Percentiles rank a stretch among this genome's conserved stretches.
These are phyloP conservation scores for Cyclargus thomasi DNA, from an alignment of 1,140 invertebrate genomes.

Conservation along the genomic window DNA sequence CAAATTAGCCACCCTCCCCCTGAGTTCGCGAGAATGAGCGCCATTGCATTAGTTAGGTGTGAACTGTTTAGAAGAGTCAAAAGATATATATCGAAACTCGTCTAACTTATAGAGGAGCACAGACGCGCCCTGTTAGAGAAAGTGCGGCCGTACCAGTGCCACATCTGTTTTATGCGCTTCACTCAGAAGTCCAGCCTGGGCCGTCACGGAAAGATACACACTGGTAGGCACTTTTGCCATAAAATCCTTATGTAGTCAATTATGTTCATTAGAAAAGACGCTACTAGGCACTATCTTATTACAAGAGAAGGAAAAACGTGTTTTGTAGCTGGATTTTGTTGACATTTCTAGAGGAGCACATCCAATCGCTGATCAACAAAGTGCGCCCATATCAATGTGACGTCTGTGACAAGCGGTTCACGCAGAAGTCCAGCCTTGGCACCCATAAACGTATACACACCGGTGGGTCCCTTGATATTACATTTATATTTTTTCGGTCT, in stretches of 20 bases:
- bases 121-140: constrained; percentile 77
- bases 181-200: constrained; percentile 77
- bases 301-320: constrained; percentile 29
- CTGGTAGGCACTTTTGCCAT: constrained; percentile 74
- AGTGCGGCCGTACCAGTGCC: constrained; percentile 79
- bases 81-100: constrained; percentile 70
- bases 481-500: constrained; percentile 62
- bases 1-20: constrained; percentile 56
- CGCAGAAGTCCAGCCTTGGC: constrained; percentile 86
- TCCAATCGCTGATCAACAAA: constrained; percentile 78
- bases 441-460: constrained; percentile 90
- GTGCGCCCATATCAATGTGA: constrained; percentile 85
- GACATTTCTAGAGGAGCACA: constrained; percentile 76
- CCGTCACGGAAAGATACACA: constrained; percentile 76
- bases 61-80: constrained; percentile 52
- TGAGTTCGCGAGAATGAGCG: constrained; percentile 59
- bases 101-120: constrained; percentile 76
- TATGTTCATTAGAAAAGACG: constrained; percentile 58
- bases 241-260: constrained; percentile 70
- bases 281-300: constrained; percentile 53
- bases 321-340: constrained; percentile 70
- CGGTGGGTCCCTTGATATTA: constrained; percentile 76
- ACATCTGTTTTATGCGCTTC: constrained; percentile 79
- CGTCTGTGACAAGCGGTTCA: constrained; percentile 84
- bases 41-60: constrained; percentile 37